A percentile compares a stretch with the other conserved stretches of the same genome.
phyloP scores from a whole-genome alignment of 2,888 invertebrate genomes.

The Trachelus troglodyta region DNA sequence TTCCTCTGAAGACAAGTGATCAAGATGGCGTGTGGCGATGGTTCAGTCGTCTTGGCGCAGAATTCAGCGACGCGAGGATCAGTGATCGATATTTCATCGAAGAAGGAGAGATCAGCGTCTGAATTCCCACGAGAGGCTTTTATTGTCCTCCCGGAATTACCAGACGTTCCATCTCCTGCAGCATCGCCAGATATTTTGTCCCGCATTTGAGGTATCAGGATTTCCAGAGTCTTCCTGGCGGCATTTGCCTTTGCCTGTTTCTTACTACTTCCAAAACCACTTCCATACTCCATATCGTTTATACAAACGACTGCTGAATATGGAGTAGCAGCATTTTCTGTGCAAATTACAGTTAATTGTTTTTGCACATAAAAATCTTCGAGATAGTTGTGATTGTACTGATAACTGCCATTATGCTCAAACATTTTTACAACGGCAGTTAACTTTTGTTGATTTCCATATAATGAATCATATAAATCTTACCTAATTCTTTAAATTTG shows the following conservation, averaged over 20 bases:
- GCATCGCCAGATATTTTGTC: constrained; percentile 79
- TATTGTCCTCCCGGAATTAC: constrained; percentile 60
- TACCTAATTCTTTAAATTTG: constrained; percentile 88
- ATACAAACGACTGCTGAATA: constrained; percentile 95
- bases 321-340: constrained; percentile 91
- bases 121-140: constrained; percentile 60
- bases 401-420: background rate
- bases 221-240: constrained; percentile 88
- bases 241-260: constrained; percentile 96
- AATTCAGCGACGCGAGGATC: constrained; percentile 95
- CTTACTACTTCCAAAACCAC: constrained; percentile 94
- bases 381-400: background rate
- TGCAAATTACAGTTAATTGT: constrained; percentile 16
- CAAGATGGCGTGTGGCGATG: constrained; percentile 93
- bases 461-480: constrained; percentile 31
- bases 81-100: constrained; percentile 92
- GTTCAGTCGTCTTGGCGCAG: constrained; percentile 96
- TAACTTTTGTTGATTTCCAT: background rate
- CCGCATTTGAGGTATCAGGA: constrained; percentile 92
- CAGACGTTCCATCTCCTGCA: constrained; percentile 65
- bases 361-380: background rate
- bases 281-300: constrained; percentile 92
- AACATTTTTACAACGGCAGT: background rate
- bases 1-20: constrained; percentile 92
- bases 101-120: constrained; percentile 71